These are phyloP conservation scores for Micoletzkya japonica DNA, from an alignment of 2,888 invertebrate genomes.

Conservation along the genomic window DNA sequence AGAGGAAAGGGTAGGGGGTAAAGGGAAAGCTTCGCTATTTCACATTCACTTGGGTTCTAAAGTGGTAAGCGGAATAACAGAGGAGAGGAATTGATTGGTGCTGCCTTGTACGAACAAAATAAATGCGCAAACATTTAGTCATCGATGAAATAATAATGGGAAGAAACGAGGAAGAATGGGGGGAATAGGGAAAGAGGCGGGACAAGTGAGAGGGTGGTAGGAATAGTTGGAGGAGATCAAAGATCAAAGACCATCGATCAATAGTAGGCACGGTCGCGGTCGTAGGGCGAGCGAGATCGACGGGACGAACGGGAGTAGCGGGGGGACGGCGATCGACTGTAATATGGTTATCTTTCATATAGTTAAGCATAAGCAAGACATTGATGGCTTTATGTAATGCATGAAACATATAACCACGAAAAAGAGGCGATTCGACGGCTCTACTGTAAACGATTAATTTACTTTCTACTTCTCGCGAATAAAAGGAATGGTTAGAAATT, in stretches of 20 bases:
- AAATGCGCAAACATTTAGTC: neutral
- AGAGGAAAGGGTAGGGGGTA: no score
- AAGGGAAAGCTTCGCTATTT: no score
- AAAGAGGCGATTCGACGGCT: no score
- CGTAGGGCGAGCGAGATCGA: conserved; percentile 23
- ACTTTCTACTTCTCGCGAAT: no score
- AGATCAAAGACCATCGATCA: conserved; percentile 5
- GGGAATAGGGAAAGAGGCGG: neutral
- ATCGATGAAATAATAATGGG: neutral
- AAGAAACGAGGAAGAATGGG: neutral
- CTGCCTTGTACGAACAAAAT: neutral
- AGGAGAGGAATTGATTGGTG: neutral
- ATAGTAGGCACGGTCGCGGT: conserved; percentile 4
- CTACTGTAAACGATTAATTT: no score
- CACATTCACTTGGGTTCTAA: no score
- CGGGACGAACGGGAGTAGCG: conserved; percentile 12
- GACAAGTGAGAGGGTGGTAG: conserved; percentile 2
- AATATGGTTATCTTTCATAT: no score
- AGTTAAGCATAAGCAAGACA: no score
- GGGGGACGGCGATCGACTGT: conserved; percentile 26
- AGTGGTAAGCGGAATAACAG: neutral
- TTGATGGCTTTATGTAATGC: no score
- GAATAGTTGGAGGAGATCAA: neutral
- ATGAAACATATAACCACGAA: no score
- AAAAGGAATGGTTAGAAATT: no score